Percentiles rank a stretch among this genome's conserved stretches.
Conservation (phyloP, 2,113 vertebrate species). For the Protomyctophum bolini region DNA sequence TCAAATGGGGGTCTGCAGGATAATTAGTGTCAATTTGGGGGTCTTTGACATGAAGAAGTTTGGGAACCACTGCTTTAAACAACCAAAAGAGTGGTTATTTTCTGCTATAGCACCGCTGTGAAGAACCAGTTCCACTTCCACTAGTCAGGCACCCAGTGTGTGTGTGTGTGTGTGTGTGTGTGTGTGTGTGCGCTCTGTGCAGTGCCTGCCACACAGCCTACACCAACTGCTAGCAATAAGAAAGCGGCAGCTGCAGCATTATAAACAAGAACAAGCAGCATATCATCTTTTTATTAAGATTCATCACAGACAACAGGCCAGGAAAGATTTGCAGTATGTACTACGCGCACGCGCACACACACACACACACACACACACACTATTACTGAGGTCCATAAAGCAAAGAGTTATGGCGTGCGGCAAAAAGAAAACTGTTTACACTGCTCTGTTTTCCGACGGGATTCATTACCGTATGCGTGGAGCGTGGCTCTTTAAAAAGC, state of each 20-base stretch:
- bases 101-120: too few species aligned
- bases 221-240: slow-evolving; percentile 51
- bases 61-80: too few species aligned
- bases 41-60: too few species aligned
- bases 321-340: slow-evolving; percentile 24
- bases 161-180: too few species aligned
- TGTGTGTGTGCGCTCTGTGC: too few species aligned
- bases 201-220: slow-evolving; percentile 33
- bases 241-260: slow-evolving; percentile 46
- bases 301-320: slow-evolving; percentile 37
- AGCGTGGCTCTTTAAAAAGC: slow-evolving; percentile 14
- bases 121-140: too few species aligned
- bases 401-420: slow-evolving; percentile 22
- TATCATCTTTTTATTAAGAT: slow-evolving; percentile 55
- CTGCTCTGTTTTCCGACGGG: background rate
- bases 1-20: too few species aligned
- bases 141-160: too few species aligned
- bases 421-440: background rate
- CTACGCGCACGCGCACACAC: too few species aligned
- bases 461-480: background rate
- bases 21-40: too few species aligned
- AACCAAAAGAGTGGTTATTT: too few species aligned
- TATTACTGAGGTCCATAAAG: slow-evolving; percentile 9
- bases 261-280: slow-evolving; percentile 47
- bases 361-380: background rate